phyloP scores from a whole-genome alignment of 2,888 invertebrate genomes.

The Ormyrus pomaceus region DNA sequence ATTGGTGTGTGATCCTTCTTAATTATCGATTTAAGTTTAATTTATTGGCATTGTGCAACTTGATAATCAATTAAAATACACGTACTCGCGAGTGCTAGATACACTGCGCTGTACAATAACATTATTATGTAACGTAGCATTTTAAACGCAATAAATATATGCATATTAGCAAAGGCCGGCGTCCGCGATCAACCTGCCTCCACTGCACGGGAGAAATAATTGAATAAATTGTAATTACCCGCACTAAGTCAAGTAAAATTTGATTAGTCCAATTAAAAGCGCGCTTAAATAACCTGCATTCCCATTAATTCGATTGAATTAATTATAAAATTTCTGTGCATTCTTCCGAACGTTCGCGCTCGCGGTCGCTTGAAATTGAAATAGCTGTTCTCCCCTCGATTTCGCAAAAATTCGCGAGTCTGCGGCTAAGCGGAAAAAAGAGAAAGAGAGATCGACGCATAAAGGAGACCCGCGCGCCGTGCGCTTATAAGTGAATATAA shows the following conservation, averaged over 20 bases:
- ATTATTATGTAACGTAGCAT: conserved; percentile 44
- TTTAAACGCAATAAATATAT: conserved; percentile 37
- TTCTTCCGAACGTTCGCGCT: conserved; percentile 13
- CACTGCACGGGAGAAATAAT: conserved; percentile 31
- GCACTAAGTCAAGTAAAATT: conserved; percentile 42
- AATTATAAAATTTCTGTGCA: conserved; percentile 46
- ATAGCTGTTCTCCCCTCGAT: conserved; percentile 23
- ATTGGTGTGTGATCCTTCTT: conserved; percentile 26
- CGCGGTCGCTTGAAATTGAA: conserved; percentile 46
- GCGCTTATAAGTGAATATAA: conserved; percentile 44
- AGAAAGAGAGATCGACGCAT: conserved; percentile 12
- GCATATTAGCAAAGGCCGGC: neutral
- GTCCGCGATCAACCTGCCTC: neutral
- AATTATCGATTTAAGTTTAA: conserved; percentile 51
- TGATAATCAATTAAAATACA: conserved; percentile 54
- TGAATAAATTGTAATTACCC: conserved; percentile 39
- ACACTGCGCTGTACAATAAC: conserved; percentile 34
- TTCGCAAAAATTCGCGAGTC: conserved; percentile 39
- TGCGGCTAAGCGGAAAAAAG: neutral
- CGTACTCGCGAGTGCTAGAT: neutral
- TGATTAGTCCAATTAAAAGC: conserved; percentile 49
- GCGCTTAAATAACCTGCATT: conserved; percentile 31
- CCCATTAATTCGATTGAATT: conserved; percentile 40
- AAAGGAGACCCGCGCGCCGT: conserved; percentile 4
- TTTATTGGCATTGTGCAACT: conserved; percentile 51